Conservation (phyloP, 2,113 vertebrate genomes). For the Kryptolebias marmoratus region DNA sequence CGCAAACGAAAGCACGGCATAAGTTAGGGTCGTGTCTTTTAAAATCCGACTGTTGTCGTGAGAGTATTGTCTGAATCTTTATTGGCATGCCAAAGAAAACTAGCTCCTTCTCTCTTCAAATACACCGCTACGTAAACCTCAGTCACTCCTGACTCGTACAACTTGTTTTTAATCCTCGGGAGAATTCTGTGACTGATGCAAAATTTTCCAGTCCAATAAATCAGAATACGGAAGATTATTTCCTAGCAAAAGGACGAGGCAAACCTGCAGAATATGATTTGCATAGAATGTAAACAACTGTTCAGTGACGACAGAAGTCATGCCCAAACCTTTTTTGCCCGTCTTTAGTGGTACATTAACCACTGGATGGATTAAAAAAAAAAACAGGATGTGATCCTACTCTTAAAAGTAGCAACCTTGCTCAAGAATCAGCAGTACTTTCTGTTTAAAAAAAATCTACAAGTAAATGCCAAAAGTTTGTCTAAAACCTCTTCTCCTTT, state of each 20-base stretch:
- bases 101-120: conserved; percentile 1
- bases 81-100: not conserved
- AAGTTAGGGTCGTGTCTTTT: not conserved
- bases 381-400: conserved; percentile 5
- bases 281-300: not conserved
- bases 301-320: not conserved
- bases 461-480: not conserved
- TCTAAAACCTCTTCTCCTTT: not conserved
- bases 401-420: not conserved
- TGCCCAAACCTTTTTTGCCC: not conserved
- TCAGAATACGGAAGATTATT: not conserved
- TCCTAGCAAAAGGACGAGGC: not conserved
- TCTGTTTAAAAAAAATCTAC: not conserved
- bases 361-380: no score
- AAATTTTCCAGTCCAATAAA: not conserved
- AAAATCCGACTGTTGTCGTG: not conserved
- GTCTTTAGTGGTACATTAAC: not conserved
- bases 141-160: not conserved
- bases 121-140: not conserved
- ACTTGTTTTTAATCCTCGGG: not conserved
- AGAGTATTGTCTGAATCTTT: not conserved
- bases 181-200: not conserved
- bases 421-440: not conserved
- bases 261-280: not conserved
- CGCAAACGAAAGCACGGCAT: not conserved